Conservation (phyloP, 1,140 invertebrate genomes). For the Caenorhabditis briggsae region DNA sequence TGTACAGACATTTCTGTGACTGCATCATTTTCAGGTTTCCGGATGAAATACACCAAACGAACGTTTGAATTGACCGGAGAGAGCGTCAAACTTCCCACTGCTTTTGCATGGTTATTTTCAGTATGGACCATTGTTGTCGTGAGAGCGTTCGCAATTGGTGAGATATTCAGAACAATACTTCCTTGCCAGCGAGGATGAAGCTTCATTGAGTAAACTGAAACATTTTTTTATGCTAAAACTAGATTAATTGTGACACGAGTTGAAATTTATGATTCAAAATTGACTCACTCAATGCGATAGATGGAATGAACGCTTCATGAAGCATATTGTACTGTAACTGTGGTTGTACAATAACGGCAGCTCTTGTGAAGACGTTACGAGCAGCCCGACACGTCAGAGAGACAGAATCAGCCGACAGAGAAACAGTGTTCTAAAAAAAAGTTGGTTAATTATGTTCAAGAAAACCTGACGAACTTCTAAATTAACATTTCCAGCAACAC, state of each 20-base stretch:
- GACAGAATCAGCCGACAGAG: slow-evolving; percentile 62
- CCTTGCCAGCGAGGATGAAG: slow-evolving; percentile 71
- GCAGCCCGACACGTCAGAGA: slow-evolving; percentile 57
- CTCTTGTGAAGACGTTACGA: slow-evolving; percentile 58
- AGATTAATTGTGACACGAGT: no score
- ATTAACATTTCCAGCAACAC: slow-evolving; percentile 53
- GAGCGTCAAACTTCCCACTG: slow-evolving; percentile 68
- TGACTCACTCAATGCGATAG: slow-evolving; percentile 64
- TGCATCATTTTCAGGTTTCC: slow-evolving; percentile 66
- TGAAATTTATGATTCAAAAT: slow-evolving; percentile 11
- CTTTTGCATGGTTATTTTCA: slow-evolving; percentile 75
- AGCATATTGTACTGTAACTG: slow-evolving; percentile 68
- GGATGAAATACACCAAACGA: slow-evolving; percentile 65
- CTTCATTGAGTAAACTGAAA: slow-evolving; percentile 68
- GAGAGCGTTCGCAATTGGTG: slow-evolving; percentile 58
- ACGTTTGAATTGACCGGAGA: slow-evolving; percentile 63
- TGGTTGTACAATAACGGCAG: slow-evolving; percentile 71
- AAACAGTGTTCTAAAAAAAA: slow-evolving; percentile 65
- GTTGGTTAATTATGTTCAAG: background rate
- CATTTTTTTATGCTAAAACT: no score
- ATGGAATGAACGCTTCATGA: slow-evolving; percentile 63
- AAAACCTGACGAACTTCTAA: slow-evolving; percentile 66
- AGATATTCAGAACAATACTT: slow-evolving; percentile 61
- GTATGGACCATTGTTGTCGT: slow-evolving; percentile 71
- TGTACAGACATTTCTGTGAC: slow-evolving; percentile 62